Evolutionary conservation across 1,140 invertebrate genomes (phyloP).

Genomic region (Chelonus insularis): DNA sequence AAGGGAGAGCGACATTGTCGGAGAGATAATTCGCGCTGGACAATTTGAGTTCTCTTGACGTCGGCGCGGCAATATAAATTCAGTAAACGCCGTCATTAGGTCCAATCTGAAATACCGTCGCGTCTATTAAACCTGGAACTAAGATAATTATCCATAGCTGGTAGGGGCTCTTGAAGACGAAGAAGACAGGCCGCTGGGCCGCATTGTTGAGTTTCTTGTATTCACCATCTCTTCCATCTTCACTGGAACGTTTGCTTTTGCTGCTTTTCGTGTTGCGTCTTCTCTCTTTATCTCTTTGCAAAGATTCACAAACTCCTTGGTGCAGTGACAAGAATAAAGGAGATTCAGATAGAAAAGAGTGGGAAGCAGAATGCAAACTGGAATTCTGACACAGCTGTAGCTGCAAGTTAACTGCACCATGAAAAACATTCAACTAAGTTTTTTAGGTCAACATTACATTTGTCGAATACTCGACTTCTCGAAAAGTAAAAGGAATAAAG

Average conservation of each 20-base stretch:
- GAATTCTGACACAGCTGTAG: slow-evolving; percentile 38
- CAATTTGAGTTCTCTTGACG: slow-evolving; percentile 40
- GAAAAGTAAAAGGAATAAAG: not conserved
- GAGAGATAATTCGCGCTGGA: slow-evolving; percentile 40
- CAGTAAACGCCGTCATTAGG: slow-evolving; percentile 57
- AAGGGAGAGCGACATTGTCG: slow-evolving; percentile 31
- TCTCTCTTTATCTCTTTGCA: not conserved
- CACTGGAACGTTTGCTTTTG: not conserved
- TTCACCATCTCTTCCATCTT: slow-evolving; percentile 2
- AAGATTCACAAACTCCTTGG: not conserved
- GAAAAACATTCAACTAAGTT: slow-evolving; percentile 41
- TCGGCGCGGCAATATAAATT: slow-evolving; percentile 52
- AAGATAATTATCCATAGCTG: slow-evolving; percentile 52
- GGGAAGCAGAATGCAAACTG: slow-evolving; percentile 18
- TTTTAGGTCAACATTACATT: slow-evolving; percentile 42
- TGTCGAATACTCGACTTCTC: slow-evolving; percentile 37
- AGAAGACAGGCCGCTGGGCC: slow-evolving; percentile 9
- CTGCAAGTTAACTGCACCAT: slow-evolving; percentile 14
- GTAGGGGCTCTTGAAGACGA: slow-evolving; percentile 3
- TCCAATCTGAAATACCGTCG: slow-evolving; percentile 53
- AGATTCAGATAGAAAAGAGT: not conserved
- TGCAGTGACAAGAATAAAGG: slow-evolving; percentile 6
- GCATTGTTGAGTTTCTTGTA: slow-evolving; percentile 47
- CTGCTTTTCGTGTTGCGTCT: not conserved
- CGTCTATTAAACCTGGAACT: slow-evolving; percentile 57